These are phyloP conservation scores for Anticlea derivata DNA, from an alignment of 2,888 invertebrate species.

Conservation along the genomic window DNA sequence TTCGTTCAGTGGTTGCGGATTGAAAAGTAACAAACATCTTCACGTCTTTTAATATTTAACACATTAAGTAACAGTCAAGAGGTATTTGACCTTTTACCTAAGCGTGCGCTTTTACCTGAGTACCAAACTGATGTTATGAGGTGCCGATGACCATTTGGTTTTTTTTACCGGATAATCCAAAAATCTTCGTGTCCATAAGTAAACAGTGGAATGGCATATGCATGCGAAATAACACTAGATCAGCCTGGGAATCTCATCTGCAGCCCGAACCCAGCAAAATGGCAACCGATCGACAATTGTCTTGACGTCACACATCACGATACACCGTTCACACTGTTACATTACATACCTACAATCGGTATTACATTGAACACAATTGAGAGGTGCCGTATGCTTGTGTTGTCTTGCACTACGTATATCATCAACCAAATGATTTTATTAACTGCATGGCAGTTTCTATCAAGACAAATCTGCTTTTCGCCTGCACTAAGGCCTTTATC, in stretches of 20 bases:
- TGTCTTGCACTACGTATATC: no score
- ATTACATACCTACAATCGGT: constrained; percentile 36
- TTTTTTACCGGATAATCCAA: neutral
- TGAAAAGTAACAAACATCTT: no score
- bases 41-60: no score
- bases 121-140: no score
- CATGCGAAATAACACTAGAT: constrained; percentile 29
- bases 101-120: no score
- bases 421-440: no score
- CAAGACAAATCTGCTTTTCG: no score
- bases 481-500: neutral
- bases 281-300: constrained; percentile 65
- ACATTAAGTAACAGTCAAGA: no score
- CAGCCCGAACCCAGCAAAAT: constrained; percentile 44
- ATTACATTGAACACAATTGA: constrained; percentile 28
- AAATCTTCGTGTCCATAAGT: constrained; percentile 16
- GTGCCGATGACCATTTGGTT: no score
- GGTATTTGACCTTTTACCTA: no score
- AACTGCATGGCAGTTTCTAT: no score
- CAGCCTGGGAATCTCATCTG: constrained; percentile 37
- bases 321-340: constrained; percentile 70
- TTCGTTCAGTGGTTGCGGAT: no score
- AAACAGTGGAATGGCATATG: constrained; percentile 30
- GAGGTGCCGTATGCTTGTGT: neutral
- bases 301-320: constrained; percentile 69